Base-by-base conservation (phyloP, 2,888 invertebrate genomes). In the Cantharis rustica region DNA sequence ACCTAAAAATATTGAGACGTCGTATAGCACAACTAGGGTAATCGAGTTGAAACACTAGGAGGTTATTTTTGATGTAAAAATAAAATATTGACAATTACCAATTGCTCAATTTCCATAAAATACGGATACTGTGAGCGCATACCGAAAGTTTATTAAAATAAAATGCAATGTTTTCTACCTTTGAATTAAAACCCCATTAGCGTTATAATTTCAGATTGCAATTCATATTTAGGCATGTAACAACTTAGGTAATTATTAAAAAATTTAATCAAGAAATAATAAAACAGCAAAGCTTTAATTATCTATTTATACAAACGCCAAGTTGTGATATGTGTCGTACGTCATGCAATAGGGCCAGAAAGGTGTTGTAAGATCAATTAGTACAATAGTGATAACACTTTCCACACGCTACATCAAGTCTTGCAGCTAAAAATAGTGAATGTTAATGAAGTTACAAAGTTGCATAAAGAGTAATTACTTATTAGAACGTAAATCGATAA, bases 301-400 rank as follows among this genome's bases (percentile, higher is more conserved):
- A 16, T 66, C 20, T 66, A 20, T 68, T 68, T 68, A 73, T 47
- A 69, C 68, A 73, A 63, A 69, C 10, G 23, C 16, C 15, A 66
- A 15, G 27, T 66, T 66, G 64, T 66, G n/a, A 66, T 71, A 71
- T 64, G 27, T 23, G 63, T 16, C 63, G 31, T 31, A 72, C 15
- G 20, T 66, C 47, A 72, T 72, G 64, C 63, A 64, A 72, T 47
- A 47, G n/a, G 9, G n/a, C 13, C 4, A 63, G 66, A 69, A 73
- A 73, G 69, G 68, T 73, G 73, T 73, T 69, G 69, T 62, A n/a
- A 61, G 73, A 68, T 69, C 69, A 69, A 69, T 73, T 73, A 73
- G 68, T 23, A 73, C 62, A 68, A 16, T 62, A 62, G 68, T 73
- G 73, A 73, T 73, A 73, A 69, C 69, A 68, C 11, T 72, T 68